phyloP scores from a whole-genome alignment of 2,888 invertebrate species.

The Gymnocheta viridis region DNA sequence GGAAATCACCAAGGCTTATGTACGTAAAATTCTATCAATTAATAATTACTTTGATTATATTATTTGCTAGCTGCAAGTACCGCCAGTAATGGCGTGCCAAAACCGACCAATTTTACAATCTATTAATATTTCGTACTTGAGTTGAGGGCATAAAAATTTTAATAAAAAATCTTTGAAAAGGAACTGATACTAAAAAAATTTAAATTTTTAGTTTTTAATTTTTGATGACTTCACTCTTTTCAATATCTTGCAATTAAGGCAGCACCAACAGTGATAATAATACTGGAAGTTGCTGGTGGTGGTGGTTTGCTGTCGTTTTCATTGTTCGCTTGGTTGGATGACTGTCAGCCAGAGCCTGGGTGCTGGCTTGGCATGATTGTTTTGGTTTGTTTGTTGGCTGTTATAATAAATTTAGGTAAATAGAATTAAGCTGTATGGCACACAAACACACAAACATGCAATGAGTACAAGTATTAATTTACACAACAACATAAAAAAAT shows the following conservation, averaged over 20 bases:
- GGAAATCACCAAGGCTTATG: no score
- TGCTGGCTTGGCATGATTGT: slow-evolving; percentile 18
- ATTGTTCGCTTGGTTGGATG: slow-evolving; percentile 36
- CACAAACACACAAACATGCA: slow-evolving; percentile 44
- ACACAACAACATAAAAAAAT: slow-evolving; percentile 26
- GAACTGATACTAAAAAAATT: no score
- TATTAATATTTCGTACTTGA: no score
- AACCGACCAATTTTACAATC: no score
- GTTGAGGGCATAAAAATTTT: no score
- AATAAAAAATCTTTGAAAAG: no score
- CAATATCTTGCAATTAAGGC: not conserved
- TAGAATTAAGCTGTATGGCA: slow-evolving; percentile 56
- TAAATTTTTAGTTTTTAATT: not conserved
- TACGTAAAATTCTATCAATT: no score
- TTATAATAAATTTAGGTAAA: slow-evolving; percentile 63
- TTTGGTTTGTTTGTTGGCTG: slow-evolving; percentile 50
- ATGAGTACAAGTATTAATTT: slow-evolving; percentile 52
- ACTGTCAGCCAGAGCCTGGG: slow-evolving; percentile 11
- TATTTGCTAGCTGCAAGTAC: no score
- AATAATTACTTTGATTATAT: no score
- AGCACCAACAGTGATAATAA: not conserved
- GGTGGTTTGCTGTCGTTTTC: slow-evolving; percentile 27
- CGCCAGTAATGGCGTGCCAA: no score
- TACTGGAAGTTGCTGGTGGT: slow-evolving; percentile 38
- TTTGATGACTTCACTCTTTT: not conserved